A percentile compares a stretch with the other conserved stretches of the same genome.
Evolutionary conservation across 2,797 vertebrate species (phyloP).

Genomic region (Cuniculus paca): DNA sequence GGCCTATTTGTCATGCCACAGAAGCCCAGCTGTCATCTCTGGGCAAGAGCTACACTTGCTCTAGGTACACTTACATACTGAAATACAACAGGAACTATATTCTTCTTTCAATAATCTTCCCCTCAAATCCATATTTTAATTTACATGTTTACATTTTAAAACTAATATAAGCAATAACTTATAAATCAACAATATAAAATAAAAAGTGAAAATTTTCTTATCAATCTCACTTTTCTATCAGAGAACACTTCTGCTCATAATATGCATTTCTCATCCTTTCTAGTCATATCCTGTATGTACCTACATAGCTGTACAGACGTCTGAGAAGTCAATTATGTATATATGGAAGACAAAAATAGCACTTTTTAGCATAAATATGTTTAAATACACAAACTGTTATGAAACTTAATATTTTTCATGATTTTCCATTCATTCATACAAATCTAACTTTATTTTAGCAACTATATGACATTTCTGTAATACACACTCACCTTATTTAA

Average conservation of each 20-base stretch:
- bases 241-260: not conserved
- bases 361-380: not conserved
- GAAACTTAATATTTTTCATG: not conserved
- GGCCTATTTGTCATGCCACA: accelerated
- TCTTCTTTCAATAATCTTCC: not conserved
- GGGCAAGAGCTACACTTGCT: not conserved
- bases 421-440: not conserved
- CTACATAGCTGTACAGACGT: too few species aligned
- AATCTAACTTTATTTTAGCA: not conserved
- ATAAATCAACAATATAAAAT: not conserved
- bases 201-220: not conserved
- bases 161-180: not conserved
- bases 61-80: not conserved
- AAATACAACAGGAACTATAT: not conserved
- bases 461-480: not conserved
- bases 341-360: not conserved
- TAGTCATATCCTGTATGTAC: not conserved
- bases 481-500: not conserved
- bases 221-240: not conserved
- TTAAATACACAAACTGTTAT: not conserved
- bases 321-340: not conserved
- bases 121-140: not conserved
- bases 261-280: not conserved
- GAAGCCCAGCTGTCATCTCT: too few species aligned
- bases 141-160: not conserved